Evolutionary conservation across 2,113 vertebrate genomes (phyloP).

Genomic region (Burhinus oedicnemus): DNA sequence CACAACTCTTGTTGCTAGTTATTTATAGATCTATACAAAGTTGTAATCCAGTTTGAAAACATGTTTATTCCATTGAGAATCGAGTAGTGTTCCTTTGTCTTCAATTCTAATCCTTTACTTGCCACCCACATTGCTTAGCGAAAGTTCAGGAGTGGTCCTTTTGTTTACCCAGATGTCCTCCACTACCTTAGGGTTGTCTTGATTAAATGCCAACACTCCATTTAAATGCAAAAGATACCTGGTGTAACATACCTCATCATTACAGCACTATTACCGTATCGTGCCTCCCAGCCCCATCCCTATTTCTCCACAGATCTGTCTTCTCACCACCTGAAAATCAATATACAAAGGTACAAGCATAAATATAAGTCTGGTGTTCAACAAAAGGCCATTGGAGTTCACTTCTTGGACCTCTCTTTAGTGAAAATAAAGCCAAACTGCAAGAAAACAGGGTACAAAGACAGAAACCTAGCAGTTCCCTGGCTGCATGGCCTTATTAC

Average conservation of each 20-base stretch:
- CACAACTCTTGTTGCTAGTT: background rate
- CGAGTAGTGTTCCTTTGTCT: background rate
- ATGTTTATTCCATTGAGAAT: background rate
- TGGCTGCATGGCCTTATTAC: background rate
- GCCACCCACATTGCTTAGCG: background rate
- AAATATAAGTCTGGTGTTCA: background rate
- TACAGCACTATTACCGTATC: background rate
- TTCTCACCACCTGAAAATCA: background rate
- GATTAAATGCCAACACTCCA: background rate
- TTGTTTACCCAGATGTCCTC: background rate
- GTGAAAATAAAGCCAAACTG: background rate
- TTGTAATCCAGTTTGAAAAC: background rate
- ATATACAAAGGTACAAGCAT: background rate
- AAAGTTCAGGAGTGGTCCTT: background rate
- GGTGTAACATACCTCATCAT: background rate
- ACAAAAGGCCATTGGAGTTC: background rate
- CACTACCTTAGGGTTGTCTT: background rate
- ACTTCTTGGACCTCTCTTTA: background rate
- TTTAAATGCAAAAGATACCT: background rate
- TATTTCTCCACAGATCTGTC: background rate
- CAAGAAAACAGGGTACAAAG: background rate
- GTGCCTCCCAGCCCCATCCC: background rate
- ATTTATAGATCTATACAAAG: background rate
- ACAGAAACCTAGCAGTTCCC: background rate
- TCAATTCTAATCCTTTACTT: background rate